phyloP scores from a whole-genome alignment of 2,888 invertebrate genomes.

The Lithophane ornitopus region DNA sequence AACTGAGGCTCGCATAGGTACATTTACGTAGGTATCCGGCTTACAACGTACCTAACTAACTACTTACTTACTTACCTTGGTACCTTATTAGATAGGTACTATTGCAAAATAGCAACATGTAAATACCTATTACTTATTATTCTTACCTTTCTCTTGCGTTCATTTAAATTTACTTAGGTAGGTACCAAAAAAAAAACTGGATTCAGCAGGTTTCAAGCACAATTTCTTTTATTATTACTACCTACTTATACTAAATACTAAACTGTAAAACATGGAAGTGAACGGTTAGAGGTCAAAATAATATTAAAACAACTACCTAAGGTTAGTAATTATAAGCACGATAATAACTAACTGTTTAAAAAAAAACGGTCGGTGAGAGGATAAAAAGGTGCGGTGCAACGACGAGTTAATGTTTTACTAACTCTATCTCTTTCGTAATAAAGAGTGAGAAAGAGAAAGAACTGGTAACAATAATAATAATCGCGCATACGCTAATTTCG shows the following conservation, averaged over 20 bases:
- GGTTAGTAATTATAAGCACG: constrained; percentile 13
- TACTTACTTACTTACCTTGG: background rate
- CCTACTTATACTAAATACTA: background rate
- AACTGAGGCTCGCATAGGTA: constrained; percentile 39
- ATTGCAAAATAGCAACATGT: background rate
- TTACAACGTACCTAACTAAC: background rate
- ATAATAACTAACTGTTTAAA: constrained; percentile 15
- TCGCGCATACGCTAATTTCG: constrained; percentile 83
- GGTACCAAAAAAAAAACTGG: background rate
- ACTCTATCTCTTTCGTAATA: constrained; percentile 65
- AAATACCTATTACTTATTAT: too few relatives aligned
- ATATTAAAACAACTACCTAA: constrained; percentile 19
- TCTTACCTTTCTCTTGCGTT: background rate
- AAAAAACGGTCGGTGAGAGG: constrained; percentile 53
- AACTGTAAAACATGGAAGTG: constrained; percentile 19
- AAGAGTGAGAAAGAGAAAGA: constrained; percentile 75
- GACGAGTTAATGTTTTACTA: constrained; percentile 66
- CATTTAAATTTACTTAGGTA: background rate
- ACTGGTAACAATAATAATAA: constrained; percentile 82
- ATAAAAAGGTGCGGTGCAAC: constrained; percentile 61
- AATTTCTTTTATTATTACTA: constrained; percentile 1
- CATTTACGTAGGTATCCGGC: background rate
- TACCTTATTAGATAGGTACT: background rate
- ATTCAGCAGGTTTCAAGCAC: background rate
- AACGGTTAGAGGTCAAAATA: constrained; percentile 27